Evolutionary conservation across 1,140 invertebrate species (phyloP).

Genomic region (Holcopasites calliopsidis): DNA sequence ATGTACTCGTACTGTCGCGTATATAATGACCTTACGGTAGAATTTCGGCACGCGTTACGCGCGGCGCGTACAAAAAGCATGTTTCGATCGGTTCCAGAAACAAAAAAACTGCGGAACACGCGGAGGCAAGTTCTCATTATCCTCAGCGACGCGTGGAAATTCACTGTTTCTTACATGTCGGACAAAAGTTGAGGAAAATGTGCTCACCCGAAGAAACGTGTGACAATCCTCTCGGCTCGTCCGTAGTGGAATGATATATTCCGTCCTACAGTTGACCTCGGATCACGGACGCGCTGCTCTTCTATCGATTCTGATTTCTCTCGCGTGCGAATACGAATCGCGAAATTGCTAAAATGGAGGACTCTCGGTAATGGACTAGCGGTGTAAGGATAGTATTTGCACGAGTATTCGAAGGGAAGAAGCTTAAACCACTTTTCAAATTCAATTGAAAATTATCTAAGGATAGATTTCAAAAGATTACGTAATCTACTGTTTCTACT

Average conservation of each 20-base stretch:
- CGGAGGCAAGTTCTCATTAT: slow-evolving; percentile 4
- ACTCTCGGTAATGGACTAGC: no score
- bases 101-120: slow-evolving; percentile 14
- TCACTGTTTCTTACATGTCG: neutral
- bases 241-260: slow-evolving; percentile 60
- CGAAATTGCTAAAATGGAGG: neutral
- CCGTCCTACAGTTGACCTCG: slow-evolving; percentile 67
- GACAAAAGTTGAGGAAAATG: slow-evolving; percentile 13
- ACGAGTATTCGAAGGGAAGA: neutral
- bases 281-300: slow-evolving; percentile 9
- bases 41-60: slow-evolving; percentile 32
- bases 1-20: slow-evolving; percentile 1
- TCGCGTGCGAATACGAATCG: neutral
- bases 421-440: neutral
- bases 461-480: slow-evolving; percentile 6
- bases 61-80: slow-evolving; percentile 53
- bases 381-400: neutral
- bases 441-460: neutral
- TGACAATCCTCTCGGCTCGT: slow-evolving; percentile 44
- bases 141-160: neutral
- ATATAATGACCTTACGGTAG: slow-evolving; percentile 47
- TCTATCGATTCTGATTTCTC: slow-evolving; percentile 46
- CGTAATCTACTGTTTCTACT: neutral
- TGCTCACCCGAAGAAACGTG: slow-evolving; percentile 53
- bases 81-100: slow-evolving; percentile 1